phyloP scores from a whole-genome alignment of 2,113 vertebrate genomes.

The Vanacampus margaritifer region DNA sequence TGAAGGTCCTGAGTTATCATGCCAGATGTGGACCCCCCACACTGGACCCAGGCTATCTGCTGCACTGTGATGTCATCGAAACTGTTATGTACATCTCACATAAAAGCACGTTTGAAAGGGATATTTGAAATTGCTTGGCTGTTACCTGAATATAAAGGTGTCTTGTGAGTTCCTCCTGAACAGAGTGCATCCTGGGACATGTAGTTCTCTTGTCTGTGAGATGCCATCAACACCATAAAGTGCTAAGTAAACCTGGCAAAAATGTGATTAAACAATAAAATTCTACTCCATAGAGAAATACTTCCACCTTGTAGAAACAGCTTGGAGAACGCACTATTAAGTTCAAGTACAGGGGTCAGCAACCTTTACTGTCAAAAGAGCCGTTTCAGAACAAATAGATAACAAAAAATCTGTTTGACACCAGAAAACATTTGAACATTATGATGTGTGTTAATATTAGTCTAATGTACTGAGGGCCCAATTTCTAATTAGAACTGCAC shows the following conservation, averaged over 20 bases:
- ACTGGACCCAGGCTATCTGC: constrained; percentile 71
- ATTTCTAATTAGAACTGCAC: too few relatives aligned
- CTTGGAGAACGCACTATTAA: too few relatives aligned
- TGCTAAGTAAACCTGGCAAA: constrained; percentile 73
- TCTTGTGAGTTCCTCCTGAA: constrained; percentile 78
- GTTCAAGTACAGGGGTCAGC: too few relatives aligned
- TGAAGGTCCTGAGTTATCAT: constrained; percentile 71
- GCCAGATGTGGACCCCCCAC: constrained; percentile 77
- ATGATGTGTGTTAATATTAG: too few relatives aligned
- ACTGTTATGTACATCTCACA: background rate
- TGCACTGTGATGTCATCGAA: constrained; percentile 51
- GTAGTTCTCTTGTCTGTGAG: constrained; percentile 77
- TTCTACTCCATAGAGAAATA: background rate
- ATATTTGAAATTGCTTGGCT: background rate
- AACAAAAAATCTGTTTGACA: too few relatives aligned
- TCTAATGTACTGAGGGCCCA: too few relatives aligned
- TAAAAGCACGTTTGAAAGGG: background rate
- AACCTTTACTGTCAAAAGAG: too few relatives aligned
- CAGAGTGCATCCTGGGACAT: constrained; percentile 64
- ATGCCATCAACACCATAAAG: constrained; percentile 71
- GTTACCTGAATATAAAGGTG: constrained; percentile 81
- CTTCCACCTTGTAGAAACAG: too few relatives aligned
- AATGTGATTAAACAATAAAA: background rate
- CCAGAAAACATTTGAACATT: too few relatives aligned
- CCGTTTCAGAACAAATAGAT: too few relatives aligned